A percentile compares a stretch with the other conserved stretches of the same genome.
phyloP scores from a whole-genome alignment of 2,797 vertebrate species.

The Nyctalus aviator region DNA sequence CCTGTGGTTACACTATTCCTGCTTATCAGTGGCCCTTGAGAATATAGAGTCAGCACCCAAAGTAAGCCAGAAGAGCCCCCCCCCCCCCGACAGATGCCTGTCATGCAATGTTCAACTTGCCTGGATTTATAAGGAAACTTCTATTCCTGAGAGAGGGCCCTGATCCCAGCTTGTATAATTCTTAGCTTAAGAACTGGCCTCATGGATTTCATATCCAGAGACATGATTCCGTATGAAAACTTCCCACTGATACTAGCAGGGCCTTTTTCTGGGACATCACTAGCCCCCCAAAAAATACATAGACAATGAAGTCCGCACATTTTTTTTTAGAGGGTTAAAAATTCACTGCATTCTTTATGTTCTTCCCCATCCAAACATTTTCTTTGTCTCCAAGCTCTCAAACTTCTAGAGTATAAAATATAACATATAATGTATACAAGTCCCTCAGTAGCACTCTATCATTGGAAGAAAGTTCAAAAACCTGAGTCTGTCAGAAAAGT shows the following conservation, averaged over 20 bases:
- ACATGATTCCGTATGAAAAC: neutral
- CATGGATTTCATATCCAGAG: neutral
- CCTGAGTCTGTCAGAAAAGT: neutral
- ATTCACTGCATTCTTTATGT: neutral
- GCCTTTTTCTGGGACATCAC: neutral
- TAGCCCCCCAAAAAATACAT: neutral
- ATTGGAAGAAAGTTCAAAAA: neutral
- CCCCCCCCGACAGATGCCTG: neutral
- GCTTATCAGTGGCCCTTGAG: conserved; percentile 27
- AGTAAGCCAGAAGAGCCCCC: neutral
- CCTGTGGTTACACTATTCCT: neutral
- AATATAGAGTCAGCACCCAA: neutral
- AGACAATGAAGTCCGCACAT: neutral
- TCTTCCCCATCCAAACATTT: neutral
- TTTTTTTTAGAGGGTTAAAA: conserved; percentile 38
- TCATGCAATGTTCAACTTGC: neutral
- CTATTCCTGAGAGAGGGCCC: neutral
- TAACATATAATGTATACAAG: neutral
- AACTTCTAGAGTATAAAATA: neutral
- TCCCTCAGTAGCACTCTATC: neutral
- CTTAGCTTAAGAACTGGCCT: neutral
- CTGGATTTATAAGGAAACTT: neutral
- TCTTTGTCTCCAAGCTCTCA: neutral
- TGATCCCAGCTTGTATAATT: neutral
- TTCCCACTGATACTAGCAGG: neutral